Conservation (phyloP, 2,113 vertebrate species). For the Gadus macrocephalus region DNA sequence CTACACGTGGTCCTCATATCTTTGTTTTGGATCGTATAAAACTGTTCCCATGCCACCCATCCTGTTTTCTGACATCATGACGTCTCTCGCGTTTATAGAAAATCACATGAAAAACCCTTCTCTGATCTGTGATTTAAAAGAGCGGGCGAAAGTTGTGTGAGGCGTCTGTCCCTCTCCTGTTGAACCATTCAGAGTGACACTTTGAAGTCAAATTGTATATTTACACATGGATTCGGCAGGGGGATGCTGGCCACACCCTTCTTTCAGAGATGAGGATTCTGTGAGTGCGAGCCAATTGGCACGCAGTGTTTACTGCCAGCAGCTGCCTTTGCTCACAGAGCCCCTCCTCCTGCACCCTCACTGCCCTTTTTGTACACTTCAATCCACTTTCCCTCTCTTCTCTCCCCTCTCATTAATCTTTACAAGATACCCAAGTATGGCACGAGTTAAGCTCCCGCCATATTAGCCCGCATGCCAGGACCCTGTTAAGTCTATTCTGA, state of each 20-base stretch:
- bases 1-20: too few species aligned
- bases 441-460: constrained; percentile 35
- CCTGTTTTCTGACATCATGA: too few species aligned
- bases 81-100: too few species aligned
- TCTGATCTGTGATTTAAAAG: constrained; percentile 22
- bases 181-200: neutral
- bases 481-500: constrained; percentile 48
- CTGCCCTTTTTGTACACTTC: constrained; percentile 43
- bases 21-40: too few species aligned
- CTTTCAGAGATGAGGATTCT: constrained; percentile 49
- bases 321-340: constrained; percentile 59
- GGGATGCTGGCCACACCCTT: constrained; percentile 32
- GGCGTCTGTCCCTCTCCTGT: too few species aligned
- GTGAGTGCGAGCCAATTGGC: constrained; percentile 62
- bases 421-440: constrained; percentile 52
- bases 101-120: neutral
- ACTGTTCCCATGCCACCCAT: too few species aligned
- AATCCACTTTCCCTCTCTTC: constrained; percentile 37
- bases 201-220: neutral
- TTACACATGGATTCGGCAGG: neutral
- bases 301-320: constrained; percentile 50
- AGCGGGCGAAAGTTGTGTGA: too few species aligned
- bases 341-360: constrained; percentile 21
- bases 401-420: constrained; percentile 59
- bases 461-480: constrained; percentile 39